Percentiles rank a stretch among this genome's conserved stretches.
These are phyloP conservation scores for Calephelis perditalis DNA, from an alignment of 2,888 invertebrate genomes.

Conservation along the genomic window DNA sequence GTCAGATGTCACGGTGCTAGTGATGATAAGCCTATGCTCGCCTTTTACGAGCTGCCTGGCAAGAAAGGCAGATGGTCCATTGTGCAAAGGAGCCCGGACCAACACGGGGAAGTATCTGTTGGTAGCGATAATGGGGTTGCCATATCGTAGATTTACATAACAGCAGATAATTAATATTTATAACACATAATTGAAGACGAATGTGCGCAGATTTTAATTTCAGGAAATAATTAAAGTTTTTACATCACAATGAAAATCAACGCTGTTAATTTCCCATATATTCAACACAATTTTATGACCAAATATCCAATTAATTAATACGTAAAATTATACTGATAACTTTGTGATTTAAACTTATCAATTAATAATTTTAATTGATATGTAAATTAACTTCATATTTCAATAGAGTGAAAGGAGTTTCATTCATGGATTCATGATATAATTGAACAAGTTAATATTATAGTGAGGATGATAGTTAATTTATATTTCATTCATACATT, in stretches of 20 bases:
- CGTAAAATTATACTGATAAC: neutral
- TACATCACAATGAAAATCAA: neutral
- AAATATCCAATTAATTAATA: constrained; percentile 6
- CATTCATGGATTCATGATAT: neutral
- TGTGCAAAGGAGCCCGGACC: too few species aligned
- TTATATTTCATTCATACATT: too few species aligned
- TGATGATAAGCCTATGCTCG: too few species aligned
- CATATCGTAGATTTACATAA: too few species aligned
- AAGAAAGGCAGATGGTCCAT: too few species aligned
- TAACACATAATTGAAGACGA: too few species aligned
- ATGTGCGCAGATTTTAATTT: neutral
- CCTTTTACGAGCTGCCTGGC: too few species aligned
- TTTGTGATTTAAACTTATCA: constrained; percentile 6
- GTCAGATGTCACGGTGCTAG: too few species aligned
- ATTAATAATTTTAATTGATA: constrained; percentile 6
- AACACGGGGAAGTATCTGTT: too few species aligned
- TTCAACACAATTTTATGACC: neutral
- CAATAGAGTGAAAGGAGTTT: neutral
- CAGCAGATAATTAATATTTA: too few species aligned
- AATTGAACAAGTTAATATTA: constrained; percentile 2
- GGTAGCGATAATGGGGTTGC: too few species aligned
- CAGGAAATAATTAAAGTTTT: neutral
- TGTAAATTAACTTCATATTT: constrained; percentile 8
- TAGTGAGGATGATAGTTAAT: neutral
- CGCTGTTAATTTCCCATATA: neutral